Evolutionary conservation across 2,113 vertebrate species (phyloP).

Genomic region (Malurus melanocephalus): DNA sequence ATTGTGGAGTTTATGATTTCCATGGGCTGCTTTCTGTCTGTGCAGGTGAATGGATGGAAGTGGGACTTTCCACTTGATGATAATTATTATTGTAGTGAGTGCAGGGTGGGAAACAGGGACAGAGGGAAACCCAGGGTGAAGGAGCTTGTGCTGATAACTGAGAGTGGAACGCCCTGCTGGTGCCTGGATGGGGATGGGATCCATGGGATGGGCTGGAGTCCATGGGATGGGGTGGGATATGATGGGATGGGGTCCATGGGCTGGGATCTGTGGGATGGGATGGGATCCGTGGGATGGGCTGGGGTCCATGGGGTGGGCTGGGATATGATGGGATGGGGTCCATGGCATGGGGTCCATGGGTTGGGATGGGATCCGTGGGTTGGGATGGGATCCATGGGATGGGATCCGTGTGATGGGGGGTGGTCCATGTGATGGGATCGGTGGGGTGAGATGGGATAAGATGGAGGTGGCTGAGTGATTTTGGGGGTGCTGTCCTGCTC

Average conservation of each 20-base stretch:
- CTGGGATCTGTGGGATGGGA: too few species aligned
- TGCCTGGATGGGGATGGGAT: background rate
- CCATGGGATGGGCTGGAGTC: background rate
- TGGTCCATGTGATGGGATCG: too few species aligned
- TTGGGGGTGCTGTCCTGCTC: rapidly evolving
- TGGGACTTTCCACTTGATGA: slow-evolving; percentile 23
- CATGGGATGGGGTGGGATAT: background rate
- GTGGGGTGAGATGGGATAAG: background rate
- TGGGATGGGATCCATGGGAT: too few species aligned
- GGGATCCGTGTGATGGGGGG: too few species aligned
- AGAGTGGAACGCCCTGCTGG: background rate
- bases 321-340: background rate
- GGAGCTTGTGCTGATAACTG: background rate
- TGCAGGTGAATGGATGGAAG: slow-evolving; percentile 22
- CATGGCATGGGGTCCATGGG: background rate
- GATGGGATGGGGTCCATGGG: too few species aligned
- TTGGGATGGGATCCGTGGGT: too few species aligned
- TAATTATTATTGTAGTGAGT: background rate
- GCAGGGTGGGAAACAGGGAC: slow-evolving; percentile 7
- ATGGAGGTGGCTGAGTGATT: background rate
- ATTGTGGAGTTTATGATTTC: background rate
- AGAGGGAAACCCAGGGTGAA: background rate
- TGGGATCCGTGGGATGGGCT: background rate
- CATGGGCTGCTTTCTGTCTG: background rate
- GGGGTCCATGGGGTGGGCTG: background rate